Base-by-base conservation (phyloP, 1,140 invertebrate genomes). In the Caenorhabditis inopinata region DNA sequence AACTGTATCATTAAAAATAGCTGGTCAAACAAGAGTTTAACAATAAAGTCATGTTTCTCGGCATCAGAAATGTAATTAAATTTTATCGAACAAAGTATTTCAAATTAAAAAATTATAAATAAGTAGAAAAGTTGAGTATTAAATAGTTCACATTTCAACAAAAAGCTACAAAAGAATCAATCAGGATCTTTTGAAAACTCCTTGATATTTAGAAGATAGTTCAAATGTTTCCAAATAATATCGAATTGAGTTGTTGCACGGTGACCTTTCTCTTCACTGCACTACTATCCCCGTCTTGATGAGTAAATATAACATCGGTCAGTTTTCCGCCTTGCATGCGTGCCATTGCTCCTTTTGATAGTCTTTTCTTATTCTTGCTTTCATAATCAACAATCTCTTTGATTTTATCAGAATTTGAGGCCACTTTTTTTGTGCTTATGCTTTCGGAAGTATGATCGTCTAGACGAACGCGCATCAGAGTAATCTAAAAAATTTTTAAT, bases 231-330 rank as follows among this genome's bases (percentile, higher is more conserved):
- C 58, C 58, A 21, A 68, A 68, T 21, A 68, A 21, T 7, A 68
- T 68, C 4, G 29, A 38, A 21, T 68, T 38, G 11, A 68, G 14
- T 38, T 68, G 58, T 21, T 68, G 58, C 11, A 68, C 21, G 2
- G 58, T 68, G 32, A 68, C 58, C 18, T 68, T 68, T 18, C 23
- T 68, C n/a, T 68, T 68, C 16, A 68, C 58, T 21, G 58, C 58
- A 68, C 32, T 38, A 68, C 58, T 68, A 12, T 68, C 58, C 23
- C 58, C 58, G 11, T 68, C 58, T 7, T 68, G 58, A 42, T 68
- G 58, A 21, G 16, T 68, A 25, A 68, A 68, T 11, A 68, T 9
- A 2, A 68, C 12, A 68, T 68, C 58, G 6, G 29, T 18, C 2
- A 42, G 58, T 21, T 38, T 68, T 68, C 58, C 58, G 7, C 38